Evolutionary conservation across 2,888 invertebrate genomes (phyloP), one percentile per base, ranked within the genome.

Genomic region (Polydrusus tereticollis): DNA sequence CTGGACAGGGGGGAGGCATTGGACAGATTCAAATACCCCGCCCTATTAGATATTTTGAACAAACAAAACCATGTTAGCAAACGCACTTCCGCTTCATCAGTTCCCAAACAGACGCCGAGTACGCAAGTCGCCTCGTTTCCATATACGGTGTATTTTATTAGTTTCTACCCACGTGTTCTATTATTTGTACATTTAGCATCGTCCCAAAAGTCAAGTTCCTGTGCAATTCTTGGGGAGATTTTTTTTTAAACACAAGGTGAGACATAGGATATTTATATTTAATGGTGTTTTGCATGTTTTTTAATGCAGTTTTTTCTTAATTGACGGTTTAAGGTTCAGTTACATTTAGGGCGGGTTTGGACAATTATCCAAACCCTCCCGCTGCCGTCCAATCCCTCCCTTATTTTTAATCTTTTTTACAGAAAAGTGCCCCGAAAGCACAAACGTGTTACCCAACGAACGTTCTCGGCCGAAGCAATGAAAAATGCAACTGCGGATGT

Each of bases 1-100:
- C n/a, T 57, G 57, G 29, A 57, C 57, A 23, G 57, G 21, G 36
- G 59, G 36, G 7, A 59, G 59, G 59, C 29, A 21, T 21, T 57
- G 26, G 57, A 57, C 57, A 57, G 21, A 57, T 57, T 59, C 36
- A 59, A 59, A 29, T 16, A 16, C 33, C 16, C 59, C 41, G 33
- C 59, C 14, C 20, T 16, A 59, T 36, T 47, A 12, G 20, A 18
- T 20, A 47, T 20, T 5, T 2, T 18, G 3, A 26, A 4, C 14
- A 57, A 57, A 26, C 10, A 57, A n/a, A 29, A 33, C 21, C 5
- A 7, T 21, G 16, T 20, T 26, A 36, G 57, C 12, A 57, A n/a
- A n/a, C 23, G 29, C 57, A 57, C 29, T 33, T 57, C 26, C 21
- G 29, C 7, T 3, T 57, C 16, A n/a, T 33, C 33, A 59, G 59